phyloP scores from a whole-genome alignment of 2,888 invertebrate genomes.

The Drosophila trichaetosa region DNA sequence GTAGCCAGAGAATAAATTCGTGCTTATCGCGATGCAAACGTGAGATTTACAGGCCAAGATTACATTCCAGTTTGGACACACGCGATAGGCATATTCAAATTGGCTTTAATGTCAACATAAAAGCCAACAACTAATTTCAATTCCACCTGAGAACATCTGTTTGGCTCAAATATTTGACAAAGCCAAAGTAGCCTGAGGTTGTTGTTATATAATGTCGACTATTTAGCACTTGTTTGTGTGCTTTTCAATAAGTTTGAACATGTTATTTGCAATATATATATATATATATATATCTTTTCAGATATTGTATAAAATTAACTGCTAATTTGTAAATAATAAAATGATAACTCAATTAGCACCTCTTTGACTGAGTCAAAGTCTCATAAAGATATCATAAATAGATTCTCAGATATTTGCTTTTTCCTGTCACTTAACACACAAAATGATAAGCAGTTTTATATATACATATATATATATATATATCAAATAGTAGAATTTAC shows the following conservation, averaged over 20 bases:
- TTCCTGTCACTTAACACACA: too few species aligned
- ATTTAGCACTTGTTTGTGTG: neutral
- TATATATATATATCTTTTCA: neutral
- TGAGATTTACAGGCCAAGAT: conserved; percentile 44
- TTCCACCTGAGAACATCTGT: neutral
- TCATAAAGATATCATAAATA: neutral
- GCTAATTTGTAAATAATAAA: neutral
- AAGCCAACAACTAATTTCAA: neutral
- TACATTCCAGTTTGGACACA: conserved; percentile 34
- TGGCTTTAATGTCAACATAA: conserved; percentile 46
- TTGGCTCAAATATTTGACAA: neutral
- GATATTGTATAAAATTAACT: neutral
- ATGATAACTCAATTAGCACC: neutral
- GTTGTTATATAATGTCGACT: neutral
- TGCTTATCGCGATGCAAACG: conserved; percentile 39
- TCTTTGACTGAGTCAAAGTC: neutral
- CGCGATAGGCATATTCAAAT: conserved; percentile 52
- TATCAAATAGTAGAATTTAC: neutral
- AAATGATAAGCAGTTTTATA: too few species aligned
- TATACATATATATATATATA: neutral
- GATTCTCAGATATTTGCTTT: neutral
- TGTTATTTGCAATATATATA: too few species aligned
- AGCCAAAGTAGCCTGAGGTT: neutral
- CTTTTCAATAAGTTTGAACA: too few species aligned
- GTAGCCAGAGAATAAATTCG: conserved; percentile 39